Base-by-base conservation (phyloP, 2,888 invertebrate genomes). In the Cyaniris semiargus region DNA sequence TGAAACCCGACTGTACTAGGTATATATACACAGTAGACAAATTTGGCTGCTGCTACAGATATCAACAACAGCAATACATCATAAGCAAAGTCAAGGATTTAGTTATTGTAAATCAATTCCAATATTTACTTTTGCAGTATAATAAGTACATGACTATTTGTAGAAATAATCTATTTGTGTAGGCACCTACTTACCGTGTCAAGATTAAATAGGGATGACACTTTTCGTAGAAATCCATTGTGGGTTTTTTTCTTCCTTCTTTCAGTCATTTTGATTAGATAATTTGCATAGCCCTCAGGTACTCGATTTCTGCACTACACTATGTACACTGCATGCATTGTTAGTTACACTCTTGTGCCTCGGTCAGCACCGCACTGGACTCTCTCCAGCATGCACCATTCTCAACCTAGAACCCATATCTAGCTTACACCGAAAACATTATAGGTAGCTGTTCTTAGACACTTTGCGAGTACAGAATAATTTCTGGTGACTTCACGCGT, bases 181-280 rank as follows among this genome's bases (percentile, higher is more conserved):
- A 27, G 31, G 53, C 56, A 81, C 88, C 88, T 86, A 93, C 94
- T 97, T 95, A 97, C 96, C 96, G 95, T 96, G 89, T 97, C 97
- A 93, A 97, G 95, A 95, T 97, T 97, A 95, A 97, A 97, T 85
- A 97, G 95, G 83, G 97, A 97, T 84, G 97, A 97, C 84, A 97
- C 97, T 95, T 97, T 97, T 94, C 97, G 97, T 90, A 97, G 96
- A 91, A 97, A 97, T 91, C 97, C 96, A 94, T 94, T 93, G 90
- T 93, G 94, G 80, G 93, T 86, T 88, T 94, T 94, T 94, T 94
- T 94, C 93, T 94, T 94, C 89, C 94, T 89, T 90, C 94, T 90
- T 86, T 94, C 94, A 85, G 94, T 94, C 94, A 94, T 94, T 90
- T 90, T 94, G 89, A 82, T 85, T 86, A 88, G 83, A 86, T 86